A percentile compares a stretch with the other conserved stretches of the same genome.
Evolutionary conservation across 2,113 vertebrate species (phyloP).

Genomic region (Crotalus tigris): DNA sequence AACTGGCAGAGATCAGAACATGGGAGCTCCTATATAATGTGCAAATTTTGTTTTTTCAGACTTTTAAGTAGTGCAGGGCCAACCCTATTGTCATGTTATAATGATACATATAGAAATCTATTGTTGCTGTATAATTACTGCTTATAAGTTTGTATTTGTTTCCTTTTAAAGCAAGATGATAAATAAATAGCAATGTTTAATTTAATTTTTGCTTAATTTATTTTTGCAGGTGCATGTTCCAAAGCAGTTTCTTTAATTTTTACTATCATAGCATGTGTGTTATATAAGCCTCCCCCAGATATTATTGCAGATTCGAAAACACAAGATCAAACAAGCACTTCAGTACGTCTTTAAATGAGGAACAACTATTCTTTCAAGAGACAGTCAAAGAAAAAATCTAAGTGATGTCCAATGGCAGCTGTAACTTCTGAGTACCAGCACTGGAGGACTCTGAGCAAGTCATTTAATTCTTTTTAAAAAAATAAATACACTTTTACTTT

Average conservation of each 20-base stretch:
- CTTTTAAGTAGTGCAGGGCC: not conserved
- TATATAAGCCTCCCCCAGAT: slow-evolving; percentile 72
- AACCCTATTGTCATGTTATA: not conserved
- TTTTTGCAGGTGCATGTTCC: slow-evolving; percentile 68
- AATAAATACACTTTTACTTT: slow-evolving; percentile 5
- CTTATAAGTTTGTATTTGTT: not conserved
- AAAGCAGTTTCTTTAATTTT: slow-evolving; percentile 70
- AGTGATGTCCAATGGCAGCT: not conserved
- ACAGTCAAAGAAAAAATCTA: not conserved
- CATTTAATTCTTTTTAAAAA: not conserved
- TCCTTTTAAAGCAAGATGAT: not conserved
- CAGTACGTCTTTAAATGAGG: slow-evolving; percentile 28
- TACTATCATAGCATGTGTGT: slow-evolving; percentile 57
- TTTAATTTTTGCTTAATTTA: slow-evolving; percentile 43
- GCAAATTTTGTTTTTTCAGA: not conserved
- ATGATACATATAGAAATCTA: not conserved
- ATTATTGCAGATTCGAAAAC: slow-evolving; percentile 10
- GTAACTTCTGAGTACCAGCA: slow-evolving; percentile 5
- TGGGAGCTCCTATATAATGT: not conserved
- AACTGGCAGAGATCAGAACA: not conserved
- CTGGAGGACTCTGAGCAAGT: not conserved
- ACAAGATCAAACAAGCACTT: slow-evolving; percentile 25
- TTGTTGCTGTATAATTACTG: not conserved
- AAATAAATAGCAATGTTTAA: slow-evolving; percentile 3
- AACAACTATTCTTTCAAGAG: not conserved